Evolutionary conservation across 2,797 vertebrate genomes (phyloP).

Genomic region (Pseudochirops corinnae): DNA sequence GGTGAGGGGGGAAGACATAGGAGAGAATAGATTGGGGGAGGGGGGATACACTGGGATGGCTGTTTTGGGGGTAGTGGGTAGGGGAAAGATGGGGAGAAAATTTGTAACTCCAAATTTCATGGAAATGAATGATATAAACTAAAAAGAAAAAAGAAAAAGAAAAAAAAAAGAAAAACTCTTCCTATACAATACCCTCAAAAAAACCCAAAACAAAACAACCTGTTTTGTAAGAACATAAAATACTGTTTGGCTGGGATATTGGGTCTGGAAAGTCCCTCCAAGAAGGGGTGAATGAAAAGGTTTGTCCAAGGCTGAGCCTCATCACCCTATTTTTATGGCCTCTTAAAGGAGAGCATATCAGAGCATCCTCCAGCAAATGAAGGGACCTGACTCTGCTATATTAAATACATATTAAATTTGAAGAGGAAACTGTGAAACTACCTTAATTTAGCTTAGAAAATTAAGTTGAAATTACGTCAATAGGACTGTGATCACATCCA

Average conservation of each 20-base stretch:
- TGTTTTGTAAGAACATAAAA: not conserved
- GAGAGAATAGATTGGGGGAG: too few relatives aligned
- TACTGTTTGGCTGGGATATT: not conserved
- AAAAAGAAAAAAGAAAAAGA: too few relatives aligned
- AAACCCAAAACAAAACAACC: too few relatives aligned
- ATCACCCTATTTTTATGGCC: not conserved
- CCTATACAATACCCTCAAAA: too few relatives aligned
- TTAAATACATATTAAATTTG: not conserved
- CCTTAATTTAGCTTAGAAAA: not conserved
- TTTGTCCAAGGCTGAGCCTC: not conserved
- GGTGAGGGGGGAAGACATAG: too few relatives aligned
- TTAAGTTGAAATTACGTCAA: not conserved
- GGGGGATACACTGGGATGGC: too few relatives aligned
- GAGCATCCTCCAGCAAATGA: not conserved
- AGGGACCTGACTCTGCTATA: not conserved
- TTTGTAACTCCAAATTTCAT: too few relatives aligned
- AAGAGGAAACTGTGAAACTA: not conserved
- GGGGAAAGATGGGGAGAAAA: too few relatives aligned
- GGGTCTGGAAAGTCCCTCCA: not conserved
- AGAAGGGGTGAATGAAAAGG: not conserved
- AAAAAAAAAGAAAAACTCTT: too few relatives aligned
- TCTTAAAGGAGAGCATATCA: not conserved
- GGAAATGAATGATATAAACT: too few relatives aligned
- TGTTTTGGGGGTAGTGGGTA: too few relatives aligned
- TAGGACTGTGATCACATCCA: not conserved